Base-by-base conservation (phyloP, 2,888 invertebrate species). In the Anagyrus pseudococci region DNA sequence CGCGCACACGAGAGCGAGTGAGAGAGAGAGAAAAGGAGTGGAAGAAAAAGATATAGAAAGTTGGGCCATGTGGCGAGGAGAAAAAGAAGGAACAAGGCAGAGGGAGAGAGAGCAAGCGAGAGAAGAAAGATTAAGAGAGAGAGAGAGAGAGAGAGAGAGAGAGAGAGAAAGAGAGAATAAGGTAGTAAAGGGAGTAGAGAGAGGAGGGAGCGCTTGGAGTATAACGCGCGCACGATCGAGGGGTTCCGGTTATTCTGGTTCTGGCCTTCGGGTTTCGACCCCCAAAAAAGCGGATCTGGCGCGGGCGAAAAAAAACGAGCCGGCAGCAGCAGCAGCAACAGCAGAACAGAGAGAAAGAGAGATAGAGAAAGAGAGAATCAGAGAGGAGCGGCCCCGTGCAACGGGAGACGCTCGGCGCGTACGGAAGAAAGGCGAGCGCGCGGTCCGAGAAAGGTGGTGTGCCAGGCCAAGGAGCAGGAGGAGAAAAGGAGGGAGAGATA, bases 161-260 rank as follows among this genome's bases (percentile, higher is more conserved):
- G 54, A 40, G 47, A 44, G 52, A 43, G 19, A 58, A 7, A 2
- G 2, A 20, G 15, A 4, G 20, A 10, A 19, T 15, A n/a, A n/a
- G n/a, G n/a, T n/a, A n/a, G n/a, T n/a, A n/a, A n/a, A n/a, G n/a
- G n/a, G n/a, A 29, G 20, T n/a, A 26, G 17, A 20, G 22, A 7
- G 29, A 22, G 8, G n/a, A n/a, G n/a, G n/a, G n/a, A n/a, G n/a
- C n/a, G n/a, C n/a, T n/a, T n/a, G n/a, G 37, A 58, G 23, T n/a
- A 47, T 2, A 47, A 20, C 23, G 47, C 23, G 23, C 25, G 4
- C 43, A 15, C 20, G 25, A 62, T 68, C 65, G 66, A 70, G 67
- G 29, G 70, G 72, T 74, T 74, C 74, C 72, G 72, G 74, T 74
- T 74, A 74, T 73, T 74, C 72, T 72, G 73, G 72, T 74, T 73